Evolutionary conservation across 1,140 invertebrate species (phyloP).

Genomic region (Drosophila insularis): DNA sequence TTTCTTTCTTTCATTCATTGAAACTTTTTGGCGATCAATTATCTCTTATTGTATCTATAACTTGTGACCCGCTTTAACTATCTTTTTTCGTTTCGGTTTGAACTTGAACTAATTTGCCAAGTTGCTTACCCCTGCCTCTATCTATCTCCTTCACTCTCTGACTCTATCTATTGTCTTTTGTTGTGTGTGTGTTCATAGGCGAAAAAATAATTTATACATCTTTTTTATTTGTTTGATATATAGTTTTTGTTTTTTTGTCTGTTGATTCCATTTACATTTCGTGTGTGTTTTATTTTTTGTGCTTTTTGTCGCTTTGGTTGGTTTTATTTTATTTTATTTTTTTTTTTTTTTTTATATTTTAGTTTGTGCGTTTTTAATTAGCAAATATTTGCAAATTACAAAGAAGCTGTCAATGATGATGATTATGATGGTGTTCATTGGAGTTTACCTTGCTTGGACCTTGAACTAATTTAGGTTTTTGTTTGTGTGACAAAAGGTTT

Average conservation of each 20-base stretch:
- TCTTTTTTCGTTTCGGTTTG: constrained; percentile 41
- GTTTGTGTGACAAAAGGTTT: constrained; percentile 2
- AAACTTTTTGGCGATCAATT: background rate
- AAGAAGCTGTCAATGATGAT: constrained; percentile 3
- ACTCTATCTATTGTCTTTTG: constrained; percentile 13
- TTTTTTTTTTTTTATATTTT: constrained; percentile 21
- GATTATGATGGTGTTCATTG: constrained; percentile 18
- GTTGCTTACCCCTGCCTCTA: constrained; percentile 19
- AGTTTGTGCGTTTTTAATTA: constrained; percentile 61
- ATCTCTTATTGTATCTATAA: background rate
- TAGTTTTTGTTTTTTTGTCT: constrained; percentile 19
- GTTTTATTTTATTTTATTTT: constrained; percentile 20
- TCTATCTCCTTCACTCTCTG: background rate
- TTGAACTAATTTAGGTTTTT: constrained; percentile 55
- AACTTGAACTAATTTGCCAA: constrained; percentile 71
- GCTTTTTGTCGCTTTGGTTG: constrained; percentile 7
- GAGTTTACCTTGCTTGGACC: constrained; percentile 55
- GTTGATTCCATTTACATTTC: constrained; percentile 35
- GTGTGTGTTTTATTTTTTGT: constrained; percentile 3
- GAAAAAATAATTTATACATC: constrained; percentile 70
- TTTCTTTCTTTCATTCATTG: constrained; percentile 33
- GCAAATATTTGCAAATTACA: constrained; percentile 77
- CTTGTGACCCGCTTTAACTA: constrained; percentile 63
- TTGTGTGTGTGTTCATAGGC: constrained; percentile 47
- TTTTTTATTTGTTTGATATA: constrained; percentile 46